A percentile compares a stretch with the other conserved stretches of the same genome.
Evolutionary conservation across 2,113 vertebrate species (phyloP).

Genomic region (Corydoras maculifer): DNA sequence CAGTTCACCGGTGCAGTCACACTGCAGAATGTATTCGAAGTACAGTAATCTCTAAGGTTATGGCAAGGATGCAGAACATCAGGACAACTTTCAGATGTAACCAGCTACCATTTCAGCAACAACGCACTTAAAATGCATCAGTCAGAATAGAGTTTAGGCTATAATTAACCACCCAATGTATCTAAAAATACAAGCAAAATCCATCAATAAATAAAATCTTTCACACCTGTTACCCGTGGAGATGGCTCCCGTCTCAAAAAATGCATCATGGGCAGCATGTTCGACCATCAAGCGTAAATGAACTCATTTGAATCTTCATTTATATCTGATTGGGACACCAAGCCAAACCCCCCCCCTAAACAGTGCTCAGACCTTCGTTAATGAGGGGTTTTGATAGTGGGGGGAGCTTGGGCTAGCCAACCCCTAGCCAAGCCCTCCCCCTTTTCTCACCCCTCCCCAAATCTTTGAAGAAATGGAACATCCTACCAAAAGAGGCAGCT

Average conservation of each 20-base stretch:
- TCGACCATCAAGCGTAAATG: slow-evolving; percentile 65
- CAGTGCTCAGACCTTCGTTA: too few relatives aligned
- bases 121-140: not conserved
- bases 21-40: slow-evolving; percentile 34
- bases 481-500: slow-evolving; percentile 50
- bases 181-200: slow-evolving; percentile 4
- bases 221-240: slow-evolving; percentile 69
- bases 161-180: not conserved
- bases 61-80: slow-evolving; percentile 22
- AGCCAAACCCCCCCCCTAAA: slow-evolving; percentile 15
- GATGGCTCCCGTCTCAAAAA: slow-evolving; percentile 61
- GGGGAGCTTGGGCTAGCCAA: slow-evolving; percentile 61
- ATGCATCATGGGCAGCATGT: slow-evolving; percentile 62
- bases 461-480: slow-evolving; percentile 47
- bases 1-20: slow-evolving; percentile 48
- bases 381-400: too few relatives aligned
- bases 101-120: slow-evolving; percentile 32
- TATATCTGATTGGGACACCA: slow-evolving; percentile 44
- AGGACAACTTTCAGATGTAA: slow-evolving; percentile 33
- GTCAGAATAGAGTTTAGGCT: not conserved
- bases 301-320: slow-evolving; percentile 66
- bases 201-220: slow-evolving; percentile 29
- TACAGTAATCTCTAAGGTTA: slow-evolving; percentile 26
- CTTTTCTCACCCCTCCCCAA: slow-evolving; percentile 43
- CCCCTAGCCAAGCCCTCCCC: slow-evolving; percentile 56